These are phyloP conservation scores for Diabrotica virgifera DNA, from an alignment of 1,140 invertebrate genomes.

Conservation along the genomic window DNA sequence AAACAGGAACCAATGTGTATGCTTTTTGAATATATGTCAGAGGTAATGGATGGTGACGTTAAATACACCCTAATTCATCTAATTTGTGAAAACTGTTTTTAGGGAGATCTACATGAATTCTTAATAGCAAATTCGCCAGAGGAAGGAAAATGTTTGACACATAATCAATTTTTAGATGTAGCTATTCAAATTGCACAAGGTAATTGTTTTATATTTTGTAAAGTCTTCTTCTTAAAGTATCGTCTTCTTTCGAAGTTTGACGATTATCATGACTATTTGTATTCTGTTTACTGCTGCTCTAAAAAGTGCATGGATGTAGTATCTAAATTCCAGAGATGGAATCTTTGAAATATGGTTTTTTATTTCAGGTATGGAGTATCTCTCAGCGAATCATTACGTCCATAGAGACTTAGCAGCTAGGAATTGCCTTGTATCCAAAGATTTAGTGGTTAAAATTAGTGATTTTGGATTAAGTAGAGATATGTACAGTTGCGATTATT, in stretches of 20 bases:
- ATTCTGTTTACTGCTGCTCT: too few relatives aligned
- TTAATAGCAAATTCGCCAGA: constrained; percentile 85
- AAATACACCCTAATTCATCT: too few relatives aligned
- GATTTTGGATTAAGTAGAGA: constrained; percentile 94
- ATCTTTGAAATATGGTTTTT: neutral
- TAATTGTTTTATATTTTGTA: constrained; percentile 19
- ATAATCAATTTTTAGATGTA: constrained; percentile 78
- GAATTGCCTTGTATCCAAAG: constrained; percentile 93
- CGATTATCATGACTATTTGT: too few relatives aligned
- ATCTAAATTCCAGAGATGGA: too few relatives aligned
- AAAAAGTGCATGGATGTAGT: too few relatives aligned
- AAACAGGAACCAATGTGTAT: constrained; percentile 92
- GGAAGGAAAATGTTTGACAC: constrained; percentile 70
- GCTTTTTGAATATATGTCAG: constrained; percentile 94
- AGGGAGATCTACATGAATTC: constrained; percentile 94
- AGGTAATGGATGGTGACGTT: constrained; percentile 36
- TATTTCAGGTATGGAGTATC: constrained; percentile 85
- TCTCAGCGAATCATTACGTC: constrained; percentile 92
- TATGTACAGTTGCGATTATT: constrained; percentile 86
- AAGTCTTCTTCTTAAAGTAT: neutral
- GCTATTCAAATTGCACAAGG: constrained; percentile 89
- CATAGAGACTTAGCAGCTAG: constrained; percentile 94
- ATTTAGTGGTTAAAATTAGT: constrained; percentile 91
- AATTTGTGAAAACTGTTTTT: constrained; percentile 39
- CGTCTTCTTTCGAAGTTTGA: too few relatives aligned